Conservation (phyloP, 2,797 vertebrate genomes). For the Leptatherina wallacei region DNA sequence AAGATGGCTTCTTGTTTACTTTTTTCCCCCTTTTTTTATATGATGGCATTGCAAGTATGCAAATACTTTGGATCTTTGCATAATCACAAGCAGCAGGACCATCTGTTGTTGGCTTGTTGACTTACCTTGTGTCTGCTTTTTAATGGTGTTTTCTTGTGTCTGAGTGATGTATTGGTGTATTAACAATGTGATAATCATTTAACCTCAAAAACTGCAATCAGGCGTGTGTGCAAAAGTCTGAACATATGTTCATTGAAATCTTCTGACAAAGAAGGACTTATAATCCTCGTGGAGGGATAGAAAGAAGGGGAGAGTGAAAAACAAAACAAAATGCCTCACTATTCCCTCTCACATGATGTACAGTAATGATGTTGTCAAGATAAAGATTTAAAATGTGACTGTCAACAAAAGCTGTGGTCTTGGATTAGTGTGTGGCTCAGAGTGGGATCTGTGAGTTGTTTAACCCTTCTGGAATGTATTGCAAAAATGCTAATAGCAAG, state of each 20-base stretch:
- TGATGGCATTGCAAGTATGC: constrained; percentile 74
- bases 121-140: constrained; percentile 84
- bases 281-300: constrained; percentile 51
- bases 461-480: constrained; percentile 54
- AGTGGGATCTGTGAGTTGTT: constrained; percentile 41
- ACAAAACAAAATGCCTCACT: constrained; percentile 52
- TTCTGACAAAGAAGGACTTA: constrained; percentile 75
- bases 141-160: constrained; percentile 84
- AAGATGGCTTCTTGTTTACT: constrained; percentile 56
- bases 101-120: constrained; percentile 87
- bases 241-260: constrained; percentile 81
- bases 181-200: constrained; percentile 85
- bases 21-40: constrained; percentile 33
- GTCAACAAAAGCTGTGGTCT: constrained; percentile 53
- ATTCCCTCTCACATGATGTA: constrained; percentile 18
- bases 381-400: constrained; percentile 68
- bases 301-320: constrained; percentile 39
- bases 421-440: constrained; percentile 65
- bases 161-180: constrained; percentile 81
- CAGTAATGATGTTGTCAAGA: constrained; percentile 61
- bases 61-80: constrained; percentile 83
- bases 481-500: constrained; percentile 58
- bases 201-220: constrained; percentile 75
- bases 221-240: constrained; percentile 60
- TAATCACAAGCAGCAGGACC: constrained; percentile 85